Percentiles rank a stretch among this genome's conserved stretches.
Conservation (phyloP, 2,113 vertebrate genomes). For the Oreamnos americanus region DNA sequence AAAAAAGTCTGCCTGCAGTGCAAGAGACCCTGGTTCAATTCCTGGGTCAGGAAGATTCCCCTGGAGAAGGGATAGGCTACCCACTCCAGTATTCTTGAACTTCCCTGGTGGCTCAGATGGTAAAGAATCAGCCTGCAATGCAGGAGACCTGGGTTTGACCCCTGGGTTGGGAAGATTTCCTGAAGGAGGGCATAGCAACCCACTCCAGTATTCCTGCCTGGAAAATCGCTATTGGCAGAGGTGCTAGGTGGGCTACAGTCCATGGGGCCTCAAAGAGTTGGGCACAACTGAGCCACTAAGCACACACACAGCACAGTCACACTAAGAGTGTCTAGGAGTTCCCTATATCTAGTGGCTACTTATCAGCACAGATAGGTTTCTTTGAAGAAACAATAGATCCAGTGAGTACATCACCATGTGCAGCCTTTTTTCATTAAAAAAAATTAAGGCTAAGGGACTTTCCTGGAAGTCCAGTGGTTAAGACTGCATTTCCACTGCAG, state of each 20-base stretch:
- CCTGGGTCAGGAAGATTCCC: not conserved
- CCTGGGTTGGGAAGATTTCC: not conserved
- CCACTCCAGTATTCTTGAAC: not conserved
- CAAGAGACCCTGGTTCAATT: not conserved
- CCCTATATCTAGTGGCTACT: accelerated
- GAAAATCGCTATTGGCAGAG: not conserved
- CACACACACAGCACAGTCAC: not conserved
- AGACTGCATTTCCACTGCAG: not conserved
- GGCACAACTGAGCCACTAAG: not conserved
- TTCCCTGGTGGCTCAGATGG: not conserved
- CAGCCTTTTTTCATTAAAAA: not conserved
- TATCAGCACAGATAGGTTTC: accelerated
- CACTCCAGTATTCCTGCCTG: not conserved
- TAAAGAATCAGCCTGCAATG: not conserved
- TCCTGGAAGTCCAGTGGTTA: not conserved
- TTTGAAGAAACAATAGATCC: not conserved
- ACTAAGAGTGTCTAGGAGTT: accelerated
- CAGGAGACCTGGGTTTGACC: not conserved
- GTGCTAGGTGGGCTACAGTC: not conserved
- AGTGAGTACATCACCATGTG: not conserved
- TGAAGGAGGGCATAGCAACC: not conserved
- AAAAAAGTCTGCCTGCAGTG: not conserved
- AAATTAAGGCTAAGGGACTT: not conserved
- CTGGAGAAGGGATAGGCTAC: not conserved
- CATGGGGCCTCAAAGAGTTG: accelerated